Percentiles rank a stretch among this genome's conserved stretches.
Conservation (phyloP, 2,797 vertebrate genomes). For the Alexandromys oeconomus region DNA sequence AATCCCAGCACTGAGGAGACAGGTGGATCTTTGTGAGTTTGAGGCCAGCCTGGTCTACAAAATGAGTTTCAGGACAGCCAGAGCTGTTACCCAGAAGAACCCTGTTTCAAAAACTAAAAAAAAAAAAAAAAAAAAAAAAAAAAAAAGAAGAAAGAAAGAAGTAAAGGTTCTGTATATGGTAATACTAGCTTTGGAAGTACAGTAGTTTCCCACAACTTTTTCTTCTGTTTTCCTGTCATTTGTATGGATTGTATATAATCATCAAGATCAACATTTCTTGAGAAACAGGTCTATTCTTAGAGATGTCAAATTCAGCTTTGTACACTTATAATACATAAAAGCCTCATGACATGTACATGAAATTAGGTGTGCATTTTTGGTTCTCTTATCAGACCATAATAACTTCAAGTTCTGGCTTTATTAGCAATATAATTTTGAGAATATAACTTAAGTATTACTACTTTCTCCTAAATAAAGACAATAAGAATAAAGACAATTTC, state of each 20-base stretch:
- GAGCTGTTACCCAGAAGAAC: too few species aligned
- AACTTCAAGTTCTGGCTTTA: constrained; percentile 28
- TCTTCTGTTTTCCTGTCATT: neutral
- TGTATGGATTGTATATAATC: neutral
- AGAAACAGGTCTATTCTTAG: neutral
- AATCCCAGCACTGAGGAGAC: too few species aligned
- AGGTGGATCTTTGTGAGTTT: too few species aligned
- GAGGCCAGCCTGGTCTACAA: too few species aligned
- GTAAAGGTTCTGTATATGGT: neutral
- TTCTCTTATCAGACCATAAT: neutral
- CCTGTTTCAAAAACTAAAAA: too few species aligned
- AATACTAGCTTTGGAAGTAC: neutral
- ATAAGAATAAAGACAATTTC: constrained; percentile 5
- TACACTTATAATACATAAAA: neutral
- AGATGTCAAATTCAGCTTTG: neutral
- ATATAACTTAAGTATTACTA: neutral
- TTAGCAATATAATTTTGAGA: neutral
- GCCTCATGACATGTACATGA: neutral
- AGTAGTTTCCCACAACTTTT: neutral
- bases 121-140: too few species aligned
- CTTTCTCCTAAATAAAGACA: constrained; percentile 44
- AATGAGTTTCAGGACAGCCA: too few species aligned
- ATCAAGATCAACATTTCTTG: neutral
- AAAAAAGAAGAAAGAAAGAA: neutral
- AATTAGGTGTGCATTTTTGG: neutral